A percentile compares a stretch with the other conserved stretches of the same genome.
These are phyloP conservation scores for Gnatocerus cornutus DNA, from an alignment of 2,888 invertebrate species.

Conservation along the genomic window DNA sequence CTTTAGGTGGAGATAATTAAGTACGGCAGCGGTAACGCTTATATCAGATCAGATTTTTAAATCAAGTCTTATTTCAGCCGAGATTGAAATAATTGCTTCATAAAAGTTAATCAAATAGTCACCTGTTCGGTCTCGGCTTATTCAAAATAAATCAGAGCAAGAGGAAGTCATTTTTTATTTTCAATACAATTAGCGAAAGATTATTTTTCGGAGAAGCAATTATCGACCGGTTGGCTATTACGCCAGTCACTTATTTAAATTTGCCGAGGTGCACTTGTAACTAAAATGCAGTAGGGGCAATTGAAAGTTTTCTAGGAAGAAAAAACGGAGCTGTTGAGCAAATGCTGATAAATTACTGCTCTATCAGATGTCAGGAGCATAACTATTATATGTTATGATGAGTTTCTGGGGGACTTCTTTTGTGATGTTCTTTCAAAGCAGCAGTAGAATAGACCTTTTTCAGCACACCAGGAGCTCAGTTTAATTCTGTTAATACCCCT, in stretches of 20 bases:
- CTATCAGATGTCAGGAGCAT: too few relatives aligned
- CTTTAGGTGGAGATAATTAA: conserved; percentile 18
- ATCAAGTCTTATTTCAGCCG: conserved; percentile 1
- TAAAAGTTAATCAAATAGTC: conserved; percentile 15
- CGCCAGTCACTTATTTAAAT: conserved; percentile 15
- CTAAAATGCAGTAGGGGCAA: too few relatives aligned
- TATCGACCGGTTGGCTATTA: neutral
- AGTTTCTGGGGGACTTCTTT: conserved; percentile 1
- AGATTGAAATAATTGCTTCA: conserved; percentile 18
- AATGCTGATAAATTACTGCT: too few relatives aligned
- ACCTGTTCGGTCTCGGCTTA: conserved; percentile 4
- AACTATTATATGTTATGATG: neutral
- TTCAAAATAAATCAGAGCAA: neutral
- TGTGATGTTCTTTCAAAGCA: neutral
- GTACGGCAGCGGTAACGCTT: neutral
- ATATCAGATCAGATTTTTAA: neutral
- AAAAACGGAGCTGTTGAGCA: too few relatives aligned
- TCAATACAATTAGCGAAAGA: neutral
- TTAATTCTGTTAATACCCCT: conserved; percentile 18
- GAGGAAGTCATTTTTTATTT: conserved; percentile 5
- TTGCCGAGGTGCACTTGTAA: neutral
- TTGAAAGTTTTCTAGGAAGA: too few relatives aligned
- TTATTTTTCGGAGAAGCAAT: conserved; percentile 18
- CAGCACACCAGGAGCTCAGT: conserved; percentile 19
- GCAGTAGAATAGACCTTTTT: neutral